Conservation (phyloP, 2,888 invertebrate genomes). For the Leptothorax acervorum region DNA sequence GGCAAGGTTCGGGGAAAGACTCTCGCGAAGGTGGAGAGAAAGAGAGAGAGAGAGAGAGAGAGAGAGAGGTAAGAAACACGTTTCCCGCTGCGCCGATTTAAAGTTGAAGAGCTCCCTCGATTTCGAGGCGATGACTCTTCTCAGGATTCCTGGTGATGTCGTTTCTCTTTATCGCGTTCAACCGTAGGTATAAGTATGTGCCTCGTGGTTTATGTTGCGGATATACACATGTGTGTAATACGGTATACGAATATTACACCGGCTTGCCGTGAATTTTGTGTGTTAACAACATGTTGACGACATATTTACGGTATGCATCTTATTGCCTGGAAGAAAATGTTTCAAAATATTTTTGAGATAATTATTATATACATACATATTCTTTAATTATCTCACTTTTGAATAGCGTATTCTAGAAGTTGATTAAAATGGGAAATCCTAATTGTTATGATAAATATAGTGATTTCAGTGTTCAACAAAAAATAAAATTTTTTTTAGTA, state of each 20-base stretch:
- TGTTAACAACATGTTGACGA: neutral
- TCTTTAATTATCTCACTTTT: neutral
- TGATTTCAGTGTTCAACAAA: neutral
- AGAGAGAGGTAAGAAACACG: slow-evolving; percentile 20
- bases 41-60: too few species aligned
- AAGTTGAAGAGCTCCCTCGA: slow-evolving; percentile 58
- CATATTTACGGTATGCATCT: neutral
- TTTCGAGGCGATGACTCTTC: slow-evolving; percentile 32
- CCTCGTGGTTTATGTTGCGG: neutral
- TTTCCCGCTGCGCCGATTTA: slow-evolving; percentile 65
- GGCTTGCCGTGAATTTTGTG: neutral
- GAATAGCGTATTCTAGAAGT: neutral
- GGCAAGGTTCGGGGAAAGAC: slow-evolving; percentile 27
- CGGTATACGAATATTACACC: neutral
- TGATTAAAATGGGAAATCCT: neutral
- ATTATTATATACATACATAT: neutral
- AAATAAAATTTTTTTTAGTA: neutral
- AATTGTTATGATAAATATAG: neutral
- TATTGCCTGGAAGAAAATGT: neutral
- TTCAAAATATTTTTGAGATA: neutral
- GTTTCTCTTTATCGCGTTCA: slow-evolving; percentile 45
- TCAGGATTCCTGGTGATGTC: slow-evolving; percentile 12
- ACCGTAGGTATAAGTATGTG: slow-evolving; percentile 8
- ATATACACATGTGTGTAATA: neutral
- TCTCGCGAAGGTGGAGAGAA: neutral